Base-by-base conservation (phyloP, 2,113 vertebrate species). In the Oxyura jamaicensis region DNA sequence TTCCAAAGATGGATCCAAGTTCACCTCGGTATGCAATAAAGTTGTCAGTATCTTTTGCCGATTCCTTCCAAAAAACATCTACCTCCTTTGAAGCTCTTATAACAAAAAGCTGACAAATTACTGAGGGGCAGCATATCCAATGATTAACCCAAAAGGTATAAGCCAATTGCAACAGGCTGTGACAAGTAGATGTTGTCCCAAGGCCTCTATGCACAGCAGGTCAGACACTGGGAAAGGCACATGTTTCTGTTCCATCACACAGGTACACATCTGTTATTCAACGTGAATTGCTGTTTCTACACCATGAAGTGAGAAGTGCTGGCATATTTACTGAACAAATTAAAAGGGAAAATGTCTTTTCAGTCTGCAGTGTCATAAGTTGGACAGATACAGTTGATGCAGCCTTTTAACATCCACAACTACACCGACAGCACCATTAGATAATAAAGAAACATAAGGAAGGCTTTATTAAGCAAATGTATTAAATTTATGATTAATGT, bases 61-160 rank as follows among this genome's bases (percentile, higher is more conserved):
- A 75, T 86, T 95, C 78, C 92, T 96, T 95, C 76, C 93, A 81
- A 69, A 78, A 88, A 97, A 93, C 94, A 96, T 83, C 96, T 97
- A 93, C 66, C 72, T 93, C 33, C 89, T 91, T 91, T 55, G 16
- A 88, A 74, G 48, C 53, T 56, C 73, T 92, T 36, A 31, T 22
- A 78, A 95, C 8, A 6, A 97, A 97, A 89, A 16, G 35, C 81
- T 97, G 91, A 96, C 91, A 96, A 96, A 96, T 93, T 80, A 44
- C 84, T 13, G 7, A 25, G 16, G 8, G 48, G 35, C 25, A 83
- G 15, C 21, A 7, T 7, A 28, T 41, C 72, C 75, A 86, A 13
- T 14, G 75, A 91, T 93, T 92, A 95, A 91, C 77, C 80, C 84
- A 91, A 73, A 83, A 82, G 46, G 68, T 17, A 13, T 2, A 83